phyloP scores from a whole-genome alignment of 2,113 vertebrate genomes.

The Eptatretus burgeri region DNA sequence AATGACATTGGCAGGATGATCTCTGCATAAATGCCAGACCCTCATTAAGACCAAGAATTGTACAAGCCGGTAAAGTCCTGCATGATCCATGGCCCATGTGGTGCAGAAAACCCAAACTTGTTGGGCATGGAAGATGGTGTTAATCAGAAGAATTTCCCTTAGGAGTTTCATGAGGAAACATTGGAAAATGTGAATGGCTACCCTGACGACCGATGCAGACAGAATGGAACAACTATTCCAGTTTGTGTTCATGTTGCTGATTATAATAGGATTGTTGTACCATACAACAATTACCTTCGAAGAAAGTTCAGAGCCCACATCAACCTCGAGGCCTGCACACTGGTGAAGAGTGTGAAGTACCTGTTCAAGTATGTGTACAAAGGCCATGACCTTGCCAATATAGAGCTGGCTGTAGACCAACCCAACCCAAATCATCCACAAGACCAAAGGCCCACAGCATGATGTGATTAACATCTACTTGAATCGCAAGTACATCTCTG shows the following conservation, averaged over 20 bases:
- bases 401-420: no score
- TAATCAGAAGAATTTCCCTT: no score
- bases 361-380: constrained; percentile 1
- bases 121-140: no score
- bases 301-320: constrained; percentile 2
- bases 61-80: background rate
- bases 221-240: background rate
- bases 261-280: background rate
- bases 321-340: background rate
- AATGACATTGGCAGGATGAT: constrained; percentile 5
- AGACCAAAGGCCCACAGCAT: no score
- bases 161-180: background rate
- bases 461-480: no score
- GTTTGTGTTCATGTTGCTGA: background rate
- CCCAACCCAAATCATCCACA: no score
- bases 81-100: constrained; percentile 1
- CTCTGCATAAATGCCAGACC: background rate
- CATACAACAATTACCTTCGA: background rate
- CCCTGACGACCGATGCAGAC: background rate
- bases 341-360: background rate
- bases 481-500: no score
- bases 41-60: background rate
- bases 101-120: background rate
- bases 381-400: no score
- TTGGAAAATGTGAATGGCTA: background rate